Evolutionary conservation across 2,797 vertebrate species (phyloP).

Genomic region (Sparidentex hasta): DNA sequence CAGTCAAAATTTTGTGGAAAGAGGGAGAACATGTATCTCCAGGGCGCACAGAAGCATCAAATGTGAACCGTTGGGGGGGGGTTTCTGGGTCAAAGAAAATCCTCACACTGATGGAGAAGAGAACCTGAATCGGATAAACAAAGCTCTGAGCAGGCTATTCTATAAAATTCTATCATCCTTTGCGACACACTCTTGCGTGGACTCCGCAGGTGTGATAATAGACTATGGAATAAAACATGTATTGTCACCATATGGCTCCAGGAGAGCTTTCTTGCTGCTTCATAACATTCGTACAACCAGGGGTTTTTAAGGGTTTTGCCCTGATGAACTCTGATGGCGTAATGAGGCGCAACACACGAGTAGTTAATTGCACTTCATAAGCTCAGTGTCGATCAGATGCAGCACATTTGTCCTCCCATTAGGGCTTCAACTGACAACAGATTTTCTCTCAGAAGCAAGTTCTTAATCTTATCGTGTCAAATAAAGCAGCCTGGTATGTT

Average conservation of each 20-base stretch:
- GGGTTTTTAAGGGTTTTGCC: neutral
- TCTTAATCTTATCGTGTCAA: too few species aligned
- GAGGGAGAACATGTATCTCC: neutral
- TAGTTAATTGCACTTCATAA: neutral
- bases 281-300: neutral
- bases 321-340: neutral
- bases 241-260: neutral
- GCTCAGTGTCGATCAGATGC: neutral
- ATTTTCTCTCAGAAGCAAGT: neutral
- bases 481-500: too few species aligned
- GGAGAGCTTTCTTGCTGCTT: slow-evolving; percentile 6
- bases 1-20: neutral
- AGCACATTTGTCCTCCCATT: neutral
- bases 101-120: neutral
- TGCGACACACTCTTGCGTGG: neutral
- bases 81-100: neutral
- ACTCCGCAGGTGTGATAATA: neutral
- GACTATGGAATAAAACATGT: neutral
- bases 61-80: neutral
- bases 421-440: neutral
- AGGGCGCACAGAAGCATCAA: too few species aligned
- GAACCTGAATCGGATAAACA: neutral
- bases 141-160: neutral
- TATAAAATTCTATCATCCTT: neutral
- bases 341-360: neutral